These are phyloP conservation scores for Meteorus cinctellus DNA, from an alignment of 2,888 invertebrate species.

Conservation along the genomic window DNA sequence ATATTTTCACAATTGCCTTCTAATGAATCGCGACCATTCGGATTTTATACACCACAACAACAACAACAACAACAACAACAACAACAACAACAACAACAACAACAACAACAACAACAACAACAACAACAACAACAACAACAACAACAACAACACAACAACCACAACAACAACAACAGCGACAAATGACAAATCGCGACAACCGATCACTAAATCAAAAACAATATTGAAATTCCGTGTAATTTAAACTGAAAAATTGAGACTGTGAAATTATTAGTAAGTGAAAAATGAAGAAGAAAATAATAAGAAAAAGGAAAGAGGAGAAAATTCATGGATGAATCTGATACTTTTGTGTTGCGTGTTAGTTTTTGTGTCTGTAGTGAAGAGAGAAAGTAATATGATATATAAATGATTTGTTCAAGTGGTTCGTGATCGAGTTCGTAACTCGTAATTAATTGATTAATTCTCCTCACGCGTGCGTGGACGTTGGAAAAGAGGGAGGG, in stretches of 20 bases:
- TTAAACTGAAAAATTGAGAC: neutral
- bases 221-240: constrained; percentile 33
- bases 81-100: constrained; percentile 37
- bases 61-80: constrained; percentile 37
- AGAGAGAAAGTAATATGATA: constrained; percentile 13
- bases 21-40: constrained; percentile 64
- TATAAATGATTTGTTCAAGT: constrained; percentile 19
- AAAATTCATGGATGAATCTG: constrained; percentile 1
- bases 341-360: neutral
- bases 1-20: constrained; percentile 37
- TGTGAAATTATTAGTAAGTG: neutral
- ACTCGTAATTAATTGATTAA: constrained; percentile 19
- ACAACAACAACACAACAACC: constrained; percentile 45
- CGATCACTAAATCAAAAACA: constrained; percentile 50
- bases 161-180: constrained; percentile 34
- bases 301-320: neutral
- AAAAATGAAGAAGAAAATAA: neutral
- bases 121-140: constrained; percentile 37
- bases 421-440: constrained; percentile 6
- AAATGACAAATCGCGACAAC: constrained; percentile 50
- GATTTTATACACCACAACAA: constrained; percentile 67
- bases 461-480: constrained; percentile 16
- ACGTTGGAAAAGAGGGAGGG: constrained; percentile 1
- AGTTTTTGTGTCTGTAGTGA: constrained; percentile 1
- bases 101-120: constrained; percentile 46